These are phyloP conservation scores for Drosophila fulvimacula DNA, from an alignment of 2,888 invertebrate genomes.

Conservation along the genomic window DNA sequence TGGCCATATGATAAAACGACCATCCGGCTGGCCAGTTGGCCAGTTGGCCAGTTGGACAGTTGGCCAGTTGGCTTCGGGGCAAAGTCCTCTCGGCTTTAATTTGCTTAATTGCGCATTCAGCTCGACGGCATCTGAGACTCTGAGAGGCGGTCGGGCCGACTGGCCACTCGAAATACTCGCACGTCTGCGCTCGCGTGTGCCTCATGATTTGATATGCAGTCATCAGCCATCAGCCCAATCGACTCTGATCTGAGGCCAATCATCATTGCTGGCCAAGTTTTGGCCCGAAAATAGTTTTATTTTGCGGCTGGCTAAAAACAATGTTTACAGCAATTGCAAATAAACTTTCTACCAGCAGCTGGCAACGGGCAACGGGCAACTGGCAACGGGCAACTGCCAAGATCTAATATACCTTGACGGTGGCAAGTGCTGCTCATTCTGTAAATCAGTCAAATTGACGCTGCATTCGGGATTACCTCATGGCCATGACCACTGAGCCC, in stretches of 20 bases:
- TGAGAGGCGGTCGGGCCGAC: slow-evolving; percentile 42
- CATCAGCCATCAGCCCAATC: slow-evolving; percentile 41
- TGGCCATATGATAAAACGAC: slow-evolving; percentile 38
- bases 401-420: not conserved
- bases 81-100: slow-evolving; percentile 44
- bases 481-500: slow-evolving; percentile 33
- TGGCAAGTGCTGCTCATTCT: slow-evolving; percentile 4
- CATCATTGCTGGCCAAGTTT: slow-evolving; percentile 46
- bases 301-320: slow-evolving; percentile 45
- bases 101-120: slow-evolving; percentile 57
- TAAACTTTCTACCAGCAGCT: slow-evolving; percentile 62
- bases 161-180: slow-evolving; percentile 39
- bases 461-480: slow-evolving; percentile 48
- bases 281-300: slow-evolving; percentile 18
- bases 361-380: slow-evolving; percentile 33
- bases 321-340: slow-evolving; percentile 45
- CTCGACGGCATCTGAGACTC: slow-evolving; percentile 42
- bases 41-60: not conserved
- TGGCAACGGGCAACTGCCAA: slow-evolving; percentile 30
- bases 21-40: slow-evolving; percentile 45
- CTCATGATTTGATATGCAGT: slow-evolving; percentile 50
- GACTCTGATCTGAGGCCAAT: slow-evolving; percentile 51
- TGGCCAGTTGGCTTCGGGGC: not conserved
- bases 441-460: not conserved
- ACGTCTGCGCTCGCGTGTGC: slow-evolving; percentile 59